Percentiles rank a stretch among this genome's conserved stretches.
phyloP scores from a whole-genome alignment of 2,797 vertebrate genomes.

The Xenentodon cancila region DNA sequence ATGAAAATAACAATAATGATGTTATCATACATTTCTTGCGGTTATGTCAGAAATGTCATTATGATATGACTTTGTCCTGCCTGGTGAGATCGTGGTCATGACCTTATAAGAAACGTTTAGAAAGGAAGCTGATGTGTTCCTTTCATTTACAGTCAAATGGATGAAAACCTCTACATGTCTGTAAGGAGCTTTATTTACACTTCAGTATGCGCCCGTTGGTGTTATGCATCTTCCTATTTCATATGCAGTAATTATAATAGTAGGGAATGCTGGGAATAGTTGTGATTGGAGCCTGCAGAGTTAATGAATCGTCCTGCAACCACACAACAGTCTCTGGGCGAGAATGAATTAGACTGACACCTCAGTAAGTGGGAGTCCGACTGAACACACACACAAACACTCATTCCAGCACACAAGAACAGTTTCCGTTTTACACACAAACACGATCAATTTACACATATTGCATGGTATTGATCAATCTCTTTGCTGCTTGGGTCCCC shows the following conservation, averaged over 20 bases:
- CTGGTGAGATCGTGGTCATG: not conserved
- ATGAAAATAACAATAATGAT: no score
- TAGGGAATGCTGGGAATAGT: conserved; percentile 79
- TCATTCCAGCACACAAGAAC: conserved; percentile 21
- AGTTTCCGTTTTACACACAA: conserved; percentile 40
- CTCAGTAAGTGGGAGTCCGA: conserved; percentile 76
- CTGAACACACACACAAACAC: conserved; percentile 17
- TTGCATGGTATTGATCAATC: conserved; percentile 81
- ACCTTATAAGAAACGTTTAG: conserved; percentile 3
- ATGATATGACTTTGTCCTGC: no score
- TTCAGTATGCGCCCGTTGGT: conserved; percentile 21
- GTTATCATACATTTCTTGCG: no score
- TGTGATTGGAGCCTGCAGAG: conserved; percentile 84
- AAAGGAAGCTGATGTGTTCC: conserved; percentile 4
- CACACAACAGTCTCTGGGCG: conserved; percentile 78
- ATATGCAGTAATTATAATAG: conserved; percentile 79
- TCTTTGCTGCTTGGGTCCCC: conserved; percentile 77
- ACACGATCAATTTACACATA: conserved; percentile 83
- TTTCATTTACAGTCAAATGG: conserved; percentile 1
- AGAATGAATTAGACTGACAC: conserved; percentile 85
- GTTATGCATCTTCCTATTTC: conserved; percentile 73
- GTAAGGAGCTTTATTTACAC: conserved; percentile 18
- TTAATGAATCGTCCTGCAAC: conserved; percentile 84
- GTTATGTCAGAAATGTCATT: not conserved
- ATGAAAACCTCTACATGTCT: not conserved